These are phyloP conservation scores for Manis javanica DNA, from an alignment of 2,797 vertebrate species.

Conservation along the genomic window DNA sequence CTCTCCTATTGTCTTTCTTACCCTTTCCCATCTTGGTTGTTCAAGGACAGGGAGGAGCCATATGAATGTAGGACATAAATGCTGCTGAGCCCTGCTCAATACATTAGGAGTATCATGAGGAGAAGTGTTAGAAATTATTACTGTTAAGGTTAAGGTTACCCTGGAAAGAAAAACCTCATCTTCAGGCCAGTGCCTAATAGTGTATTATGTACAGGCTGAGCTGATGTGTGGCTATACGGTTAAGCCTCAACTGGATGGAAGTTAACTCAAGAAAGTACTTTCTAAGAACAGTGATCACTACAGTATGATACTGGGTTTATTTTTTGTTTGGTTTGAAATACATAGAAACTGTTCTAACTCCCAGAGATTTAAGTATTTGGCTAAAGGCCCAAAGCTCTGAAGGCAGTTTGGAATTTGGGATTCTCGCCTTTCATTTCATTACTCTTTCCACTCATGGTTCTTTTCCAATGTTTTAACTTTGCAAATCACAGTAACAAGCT, in stretches of 20 bases:
- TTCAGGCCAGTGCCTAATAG: not conserved
- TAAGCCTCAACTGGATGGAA: not conserved
- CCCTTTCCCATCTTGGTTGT: not conserved
- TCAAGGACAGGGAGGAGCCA: constrained; percentile 14
- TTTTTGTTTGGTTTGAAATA: not conserved
- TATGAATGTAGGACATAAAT: not conserved
- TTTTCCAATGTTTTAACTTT: not conserved
- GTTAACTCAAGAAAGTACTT: not conserved
- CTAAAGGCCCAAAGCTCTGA: not conserved
- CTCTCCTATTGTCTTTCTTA: not conserved
- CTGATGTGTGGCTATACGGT: not conserved
- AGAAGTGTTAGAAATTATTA: not conserved
- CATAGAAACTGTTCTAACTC: not conserved
- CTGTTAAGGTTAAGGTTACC: not conserved
- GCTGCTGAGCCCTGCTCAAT: not conserved
- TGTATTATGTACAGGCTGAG: not conserved
- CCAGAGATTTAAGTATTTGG: not conserved
- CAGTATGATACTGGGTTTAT: not conserved
- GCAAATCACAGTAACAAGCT: not conserved
- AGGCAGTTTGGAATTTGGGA: not conserved
- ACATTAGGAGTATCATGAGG: not conserved
- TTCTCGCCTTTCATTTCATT: not conserved
- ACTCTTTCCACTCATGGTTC: not conserved
- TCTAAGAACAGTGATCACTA: not conserved
- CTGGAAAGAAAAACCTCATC: not conserved